These are phyloP conservation scores for Spinus pinus DNA, from an alignment of 2,797 vertebrate species.

Conservation along the genomic window DNA sequence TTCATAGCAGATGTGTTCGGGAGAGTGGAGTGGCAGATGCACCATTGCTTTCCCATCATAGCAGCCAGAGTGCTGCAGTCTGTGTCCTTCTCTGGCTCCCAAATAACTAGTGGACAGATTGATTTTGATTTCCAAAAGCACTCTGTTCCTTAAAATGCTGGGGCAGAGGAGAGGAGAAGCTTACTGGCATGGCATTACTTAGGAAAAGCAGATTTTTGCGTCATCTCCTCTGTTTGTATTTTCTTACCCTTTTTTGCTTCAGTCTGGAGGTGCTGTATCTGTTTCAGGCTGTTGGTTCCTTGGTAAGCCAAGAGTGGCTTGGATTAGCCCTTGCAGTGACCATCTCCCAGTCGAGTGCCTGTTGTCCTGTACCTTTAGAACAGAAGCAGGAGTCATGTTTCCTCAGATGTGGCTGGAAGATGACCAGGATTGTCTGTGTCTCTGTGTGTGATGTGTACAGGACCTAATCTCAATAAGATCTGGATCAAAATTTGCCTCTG, in stretches of 20 bases:
- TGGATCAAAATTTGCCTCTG: background rate
- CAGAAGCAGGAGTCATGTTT: background rate
- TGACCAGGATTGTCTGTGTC: background rate
- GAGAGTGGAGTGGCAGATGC: background rate
- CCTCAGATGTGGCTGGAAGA: background rate
- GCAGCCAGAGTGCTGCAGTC: background rate
- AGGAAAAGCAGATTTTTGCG: background rate
- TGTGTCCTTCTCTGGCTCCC: background rate
- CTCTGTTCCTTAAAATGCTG: background rate
- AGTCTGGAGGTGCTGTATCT: background rate
- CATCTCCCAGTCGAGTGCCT: background rate
- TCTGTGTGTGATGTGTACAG: background rate
- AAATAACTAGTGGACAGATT: background rate
- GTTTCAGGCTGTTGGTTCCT: background rate
- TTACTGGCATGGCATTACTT: background rate
- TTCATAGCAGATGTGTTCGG: background rate
- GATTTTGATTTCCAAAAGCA: background rate
- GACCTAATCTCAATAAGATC: background rate
- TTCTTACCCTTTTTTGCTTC: background rate
- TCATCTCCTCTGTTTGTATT: background rate
- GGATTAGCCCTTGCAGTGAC: background rate
- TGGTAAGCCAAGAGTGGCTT: background rate
- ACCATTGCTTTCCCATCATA: background rate
- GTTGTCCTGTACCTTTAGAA: background rate
- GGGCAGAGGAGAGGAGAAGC: background rate